phyloP scores from a whole-genome alignment of 30 jellyfish, hydroid and myxozoan species.

The Aurelia aurita complex sp. Pacific region DNA sequence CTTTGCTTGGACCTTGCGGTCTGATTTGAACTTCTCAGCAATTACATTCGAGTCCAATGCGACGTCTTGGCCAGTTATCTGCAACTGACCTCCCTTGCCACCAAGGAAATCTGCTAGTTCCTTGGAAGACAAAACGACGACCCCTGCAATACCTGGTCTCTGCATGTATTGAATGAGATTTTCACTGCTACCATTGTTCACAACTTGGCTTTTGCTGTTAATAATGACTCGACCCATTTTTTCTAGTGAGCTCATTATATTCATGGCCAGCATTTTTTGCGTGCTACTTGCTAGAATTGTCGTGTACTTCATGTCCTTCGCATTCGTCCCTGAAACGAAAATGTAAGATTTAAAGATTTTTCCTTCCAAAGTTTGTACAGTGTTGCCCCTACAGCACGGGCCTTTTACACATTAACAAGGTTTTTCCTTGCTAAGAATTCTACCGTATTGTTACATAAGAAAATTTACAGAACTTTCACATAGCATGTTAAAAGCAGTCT shows the following conservation, averaged over 20 bases:
- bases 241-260: conserved; percentile 10
- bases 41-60: conserved; percentile 15
- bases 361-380: too few relatives aligned
- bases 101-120: conserved; percentile 23
- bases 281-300: conserved; percentile 47
- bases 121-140: conserved; percentile 52
- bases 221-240: conserved; percentile 31
- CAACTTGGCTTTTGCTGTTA: conserved; percentile 16
- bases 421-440: too few relatives aligned
- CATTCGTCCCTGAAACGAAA: conserved; percentile 7
- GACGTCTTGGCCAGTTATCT: conserved; percentile 45
- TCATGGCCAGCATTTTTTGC: conserved; percentile 36
- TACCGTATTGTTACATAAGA: too few relatives aligned
- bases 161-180: conserved; percentile 17
- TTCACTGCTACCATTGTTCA: neutral
- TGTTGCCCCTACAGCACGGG: too few relatives aligned
- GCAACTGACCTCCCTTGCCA: conserved; percentile 25
- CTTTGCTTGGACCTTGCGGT: conserved; percentile 23
- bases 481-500: too few relatives aligned
- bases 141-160: conserved; percentile 27
- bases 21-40: conserved; percentile 17
- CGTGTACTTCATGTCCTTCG: conserved; percentile 57
- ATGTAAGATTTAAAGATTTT: neutral
- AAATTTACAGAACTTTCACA: too few relatives aligned
- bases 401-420: too few relatives aligned